These are phyloP conservation scores for Cephalopachus bancanus DNA, from an alignment of 2,797 vertebrate species.

Conservation along the genomic window DNA sequence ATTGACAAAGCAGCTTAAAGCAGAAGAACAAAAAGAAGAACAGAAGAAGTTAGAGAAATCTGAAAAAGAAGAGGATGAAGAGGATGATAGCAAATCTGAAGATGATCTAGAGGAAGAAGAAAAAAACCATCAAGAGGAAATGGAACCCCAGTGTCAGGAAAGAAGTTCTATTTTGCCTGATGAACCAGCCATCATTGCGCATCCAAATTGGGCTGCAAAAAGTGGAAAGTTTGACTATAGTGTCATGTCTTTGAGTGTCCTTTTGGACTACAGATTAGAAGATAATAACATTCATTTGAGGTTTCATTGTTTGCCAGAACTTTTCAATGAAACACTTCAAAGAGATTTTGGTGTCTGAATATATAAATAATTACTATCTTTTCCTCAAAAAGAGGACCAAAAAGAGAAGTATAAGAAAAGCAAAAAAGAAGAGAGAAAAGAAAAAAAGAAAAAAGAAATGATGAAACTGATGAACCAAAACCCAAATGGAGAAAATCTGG, in stretches of 20 bases:
- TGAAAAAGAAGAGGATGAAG: constrained; percentile 94
- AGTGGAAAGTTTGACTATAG: constrained; percentile 99
- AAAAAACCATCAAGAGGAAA: constrained; percentile 95
- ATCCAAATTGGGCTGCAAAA: constrained; percentile 99
- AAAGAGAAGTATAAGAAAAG: constrained; percentile 96
- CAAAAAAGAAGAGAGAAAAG: constrained; percentile 96
- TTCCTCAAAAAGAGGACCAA: constrained; percentile 96
- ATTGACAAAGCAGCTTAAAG: constrained; percentile 98
- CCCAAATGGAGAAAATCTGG: constrained; percentile 93
- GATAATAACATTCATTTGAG: constrained; percentile 99
- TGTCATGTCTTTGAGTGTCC: constrained; percentile 98
- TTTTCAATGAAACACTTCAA: constrained; percentile 99
- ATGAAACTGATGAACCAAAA: constrained; percentile 95
- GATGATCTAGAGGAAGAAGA: constrained; percentile 99
- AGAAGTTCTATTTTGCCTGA: constrained; percentile 96
- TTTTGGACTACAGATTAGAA: constrained; percentile 98
- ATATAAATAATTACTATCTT: constrained; percentile 95
- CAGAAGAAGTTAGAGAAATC: constrained; percentile 97
- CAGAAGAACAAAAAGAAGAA: constrained; percentile 99
- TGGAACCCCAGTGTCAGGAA: constrained; percentile 96
- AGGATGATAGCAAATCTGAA: constrained; percentile 94
- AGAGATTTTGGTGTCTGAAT: constrained; percentile 99
- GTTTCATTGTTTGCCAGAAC: constrained; percentile 99
- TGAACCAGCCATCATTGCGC: constrained; percentile 97
- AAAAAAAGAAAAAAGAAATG: constrained; percentile 95